A percentile compares a stretch with the other conserved stretches of the same genome.
Evolutionary conservation across 2,888 invertebrate species (phyloP).

Genomic region (Cyaniris semiargus): DNA sequence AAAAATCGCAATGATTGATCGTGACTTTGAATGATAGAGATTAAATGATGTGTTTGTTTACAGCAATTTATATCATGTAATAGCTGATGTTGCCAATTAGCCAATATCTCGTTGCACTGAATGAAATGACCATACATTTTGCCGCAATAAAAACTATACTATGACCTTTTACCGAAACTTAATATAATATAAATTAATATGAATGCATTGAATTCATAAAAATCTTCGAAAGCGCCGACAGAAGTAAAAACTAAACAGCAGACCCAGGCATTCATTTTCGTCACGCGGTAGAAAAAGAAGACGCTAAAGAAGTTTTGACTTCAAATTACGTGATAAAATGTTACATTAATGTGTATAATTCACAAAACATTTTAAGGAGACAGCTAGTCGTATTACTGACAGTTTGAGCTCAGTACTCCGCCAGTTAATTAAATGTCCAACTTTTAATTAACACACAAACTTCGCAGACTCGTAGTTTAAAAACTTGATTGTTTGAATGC

Average conservation of each 20-base stretch:
- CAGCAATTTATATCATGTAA: no score
- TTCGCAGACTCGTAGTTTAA: conserved; percentile 7
- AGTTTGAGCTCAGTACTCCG: background rate
- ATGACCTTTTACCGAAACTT: no score
- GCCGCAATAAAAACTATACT: background rate
- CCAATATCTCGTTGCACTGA: no score
- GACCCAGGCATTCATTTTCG: no score
- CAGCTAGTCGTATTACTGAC: background rate
- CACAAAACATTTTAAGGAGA: background rate
- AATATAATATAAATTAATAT: no score
- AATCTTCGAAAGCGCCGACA: no score
- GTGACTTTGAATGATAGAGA: background rate
- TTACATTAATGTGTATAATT: background rate
- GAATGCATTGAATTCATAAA: no score
- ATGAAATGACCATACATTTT: background rate
- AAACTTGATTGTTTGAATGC: conserved; percentile 1
- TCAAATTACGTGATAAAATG: background rate
- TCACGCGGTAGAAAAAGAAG: background rate
- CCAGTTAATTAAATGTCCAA: conserved; percentile 9
- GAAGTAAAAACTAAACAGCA: no score
- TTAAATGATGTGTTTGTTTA: background rate
- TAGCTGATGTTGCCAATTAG: no score
- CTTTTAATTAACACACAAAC: conserved; percentile 25
- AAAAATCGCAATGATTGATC: background rate
- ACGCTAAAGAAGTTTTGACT: background rate